A percentile compares a stretch with the other conserved stretches of the same genome.
These are phyloP conservation scores for Microplitis demolitor DNA, from an alignment of 1,140 invertebrate genomes.

Conservation along the genomic window DNA sequence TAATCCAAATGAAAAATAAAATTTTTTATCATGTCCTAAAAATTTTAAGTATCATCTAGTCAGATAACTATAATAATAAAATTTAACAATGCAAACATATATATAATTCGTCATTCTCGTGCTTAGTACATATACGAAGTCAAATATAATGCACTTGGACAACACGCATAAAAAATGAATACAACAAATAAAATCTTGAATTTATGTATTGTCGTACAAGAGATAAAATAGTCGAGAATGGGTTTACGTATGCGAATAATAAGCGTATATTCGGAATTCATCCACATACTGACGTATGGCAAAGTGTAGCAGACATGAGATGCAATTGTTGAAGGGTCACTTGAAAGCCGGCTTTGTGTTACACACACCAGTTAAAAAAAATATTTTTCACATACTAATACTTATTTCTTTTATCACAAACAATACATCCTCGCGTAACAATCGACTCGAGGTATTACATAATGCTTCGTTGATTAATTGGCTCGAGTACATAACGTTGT, in stretches of 20 bases:
- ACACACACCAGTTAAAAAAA: too few relatives aligned
- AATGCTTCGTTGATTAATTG: slow-evolving; percentile 55
- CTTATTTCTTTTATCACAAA: neutral
- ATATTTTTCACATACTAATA: neutral
- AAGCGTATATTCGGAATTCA: neutral
- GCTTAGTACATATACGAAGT: too few relatives aligned
- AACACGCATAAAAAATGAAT: too few relatives aligned
- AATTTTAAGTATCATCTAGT: too few relatives aligned
- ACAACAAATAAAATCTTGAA: neutral
- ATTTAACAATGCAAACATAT: too few relatives aligned
- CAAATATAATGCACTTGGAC: too few relatives aligned
- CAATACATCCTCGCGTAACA: neutral
- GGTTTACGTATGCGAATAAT: neutral
- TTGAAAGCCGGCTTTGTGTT: neutral
- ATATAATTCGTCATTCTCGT: too few relatives aligned
- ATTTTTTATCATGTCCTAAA: too few relatives aligned
- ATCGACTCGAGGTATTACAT: slow-evolving; percentile 17
- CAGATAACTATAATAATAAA: too few relatives aligned
- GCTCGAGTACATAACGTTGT: slow-evolving; percentile 39
- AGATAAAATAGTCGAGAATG: neutral
- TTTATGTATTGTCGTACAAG: neutral
- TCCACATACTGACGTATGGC: neutral
- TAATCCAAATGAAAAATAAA: neutral
- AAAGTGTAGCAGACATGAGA: neutral
- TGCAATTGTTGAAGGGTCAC: neutral